Evolutionary conservation across 2,888 invertebrate species (phyloP).

Genomic region (Pandemis corylana): DNA sequence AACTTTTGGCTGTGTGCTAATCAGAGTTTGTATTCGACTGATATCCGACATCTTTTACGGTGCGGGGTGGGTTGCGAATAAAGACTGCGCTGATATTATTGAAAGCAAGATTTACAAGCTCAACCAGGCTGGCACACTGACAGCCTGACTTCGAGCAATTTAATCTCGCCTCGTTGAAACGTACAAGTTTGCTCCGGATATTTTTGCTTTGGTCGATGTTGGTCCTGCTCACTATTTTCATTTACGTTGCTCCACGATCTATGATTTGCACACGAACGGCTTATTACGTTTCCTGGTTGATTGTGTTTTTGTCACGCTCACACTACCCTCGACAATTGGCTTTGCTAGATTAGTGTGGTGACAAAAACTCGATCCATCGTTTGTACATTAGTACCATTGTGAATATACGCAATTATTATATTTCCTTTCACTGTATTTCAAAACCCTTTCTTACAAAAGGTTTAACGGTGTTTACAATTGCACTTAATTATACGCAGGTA

Average conservation of each 20-base stretch:
- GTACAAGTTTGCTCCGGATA: background rate
- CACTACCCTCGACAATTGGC: constrained; percentile 46
- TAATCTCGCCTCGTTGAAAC: background rate
- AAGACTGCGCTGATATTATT: no score
- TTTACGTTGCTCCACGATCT: constrained; percentile 74
- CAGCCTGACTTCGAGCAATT: background rate
- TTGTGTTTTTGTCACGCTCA: constrained; percentile 63
- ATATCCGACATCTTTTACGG: background rate
- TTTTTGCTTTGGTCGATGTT: constrained; percentile 17
- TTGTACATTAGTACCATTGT: constrained; percentile 57
- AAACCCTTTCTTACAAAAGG: constrained; percentile 44
- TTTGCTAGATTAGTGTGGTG: constrained; percentile 51
- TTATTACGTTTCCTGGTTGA: constrained; percentile 70
- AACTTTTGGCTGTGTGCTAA: background rate
- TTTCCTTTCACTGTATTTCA: constrained; percentile 42
- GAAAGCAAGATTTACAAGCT: no score
- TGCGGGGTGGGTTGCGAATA: no score
- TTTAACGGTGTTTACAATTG: constrained; percentile 54
- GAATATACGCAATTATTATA: constrained; percentile 50
- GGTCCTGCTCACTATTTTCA: constrained; percentile 44
- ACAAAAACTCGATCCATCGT: constrained; percentile 63
- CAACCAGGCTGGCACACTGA: no score
- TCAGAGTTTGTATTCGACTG: background rate
- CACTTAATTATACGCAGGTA: constrained; percentile 45
- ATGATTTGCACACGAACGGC: constrained; percentile 79